Evolutionary conservation across 2,113 vertebrate species (phyloP).

Genomic region (zebrafish (Danio rerio)): GRCz12tu NC_133181.1:40221001-40221500

Average conservation of each 20-base stretch:
- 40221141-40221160: not conserved
- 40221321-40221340: slow-evolving; percentile 4
- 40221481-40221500: not conserved
- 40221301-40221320: not conserved
- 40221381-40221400: slow-evolving; percentile 22
- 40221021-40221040: not conserved
- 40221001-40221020: not conserved
- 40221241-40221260: not conserved
- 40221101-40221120: not conserved
- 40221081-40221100: not conserved
- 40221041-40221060: not conserved
- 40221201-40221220: not conserved
- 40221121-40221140: not conserved
- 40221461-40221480: not conserved
- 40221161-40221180: not conserved
- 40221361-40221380: not conserved
- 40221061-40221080: not conserved
- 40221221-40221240: not conserved
- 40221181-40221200: not conserved
- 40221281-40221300: not conserved
- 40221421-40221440: not conserved
- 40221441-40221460: slow-evolving; percentile 13
- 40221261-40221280: not conserved
- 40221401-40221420: not conserved
- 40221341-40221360: not conserved